Base-by-base conservation (phyloP, 2,888 invertebrate genomes). In the Nomada goodeniana region DNA sequence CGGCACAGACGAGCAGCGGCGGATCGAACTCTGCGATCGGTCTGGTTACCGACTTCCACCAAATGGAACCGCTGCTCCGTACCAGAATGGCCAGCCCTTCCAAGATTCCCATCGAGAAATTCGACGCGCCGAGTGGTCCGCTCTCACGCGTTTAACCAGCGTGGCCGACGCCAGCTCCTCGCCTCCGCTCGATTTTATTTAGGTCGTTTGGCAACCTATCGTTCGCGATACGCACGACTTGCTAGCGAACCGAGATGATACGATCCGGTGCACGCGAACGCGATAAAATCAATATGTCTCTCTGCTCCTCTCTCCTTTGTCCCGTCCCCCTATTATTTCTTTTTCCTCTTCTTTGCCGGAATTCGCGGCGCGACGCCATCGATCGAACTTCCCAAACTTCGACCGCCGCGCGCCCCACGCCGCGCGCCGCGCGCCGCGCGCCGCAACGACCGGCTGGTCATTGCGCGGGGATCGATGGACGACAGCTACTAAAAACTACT, bases 281-380 rank as follows among this genome's bases (percentile, higher is more conserved):
- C 72, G 83, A 84, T 84, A 83, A 83, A 80, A 84, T 84, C 84
- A 75, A 84, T 84, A 83, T 76, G 61, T 75, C 73, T 75, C 73
- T 57, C 55, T 47, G 47, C 74, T 70, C 70, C 44, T 63, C 79
- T 63, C 79, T 63, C 71, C 67, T 70, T 77, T 70, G 53, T 68
- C 73, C 77, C 44, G 18, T 65, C 3, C 59, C 42, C 50, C 67
- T 55, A 61, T 67, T 55, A 80, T 75, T 80, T 61, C 82, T 67
- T 75, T 82, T 57, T 64, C 61, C 29, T 57, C 47, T 26, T 26
- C 59, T 18, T 69, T 55, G 52, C 29, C 63, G 57, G 69, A 79
- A 81, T 69, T 81, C 80, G 59, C 81, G 68, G 52, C 68, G 65
- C 64, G 67, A 70, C 71, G 50, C 52, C 81, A 80, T 80, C 82